Evolutionary conservation across 1,140 invertebrate genomes (phyloP).

Genomic region (Drosophila santomea): DNA sequence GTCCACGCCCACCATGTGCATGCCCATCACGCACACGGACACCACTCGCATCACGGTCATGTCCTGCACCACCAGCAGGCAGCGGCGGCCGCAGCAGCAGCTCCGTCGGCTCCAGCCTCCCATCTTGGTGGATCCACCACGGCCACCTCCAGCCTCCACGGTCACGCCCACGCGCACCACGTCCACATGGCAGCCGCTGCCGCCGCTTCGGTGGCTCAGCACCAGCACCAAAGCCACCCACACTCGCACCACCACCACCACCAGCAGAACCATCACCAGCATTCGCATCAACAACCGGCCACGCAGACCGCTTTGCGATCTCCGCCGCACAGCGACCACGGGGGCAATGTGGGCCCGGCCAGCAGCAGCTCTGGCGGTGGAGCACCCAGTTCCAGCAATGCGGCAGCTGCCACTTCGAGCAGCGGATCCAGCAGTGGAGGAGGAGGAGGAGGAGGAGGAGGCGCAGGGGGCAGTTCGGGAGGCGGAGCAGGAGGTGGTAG

Average conservation of each 20-base stretch:
- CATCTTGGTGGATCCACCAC: conserved; percentile 54
- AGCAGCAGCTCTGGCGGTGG: conserved; percentile 56
- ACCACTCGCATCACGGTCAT: conserved; percentile 62
- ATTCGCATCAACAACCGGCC: conserved; percentile 70
- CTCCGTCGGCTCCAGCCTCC: conserved; percentile 37
- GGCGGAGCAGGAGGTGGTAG: conserved; percentile 20
- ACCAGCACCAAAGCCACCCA: conserved; percentile 74
- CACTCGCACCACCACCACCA: conserved; percentile 52
- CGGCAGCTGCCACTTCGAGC: conserved; percentile 80
- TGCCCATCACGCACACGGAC: conserved; percentile 45
- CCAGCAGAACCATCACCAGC: conserved; percentile 21
- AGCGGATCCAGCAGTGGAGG: conserved; percentile 67
- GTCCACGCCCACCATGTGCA: conserved; percentile 50
- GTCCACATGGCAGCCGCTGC: conserved; percentile 67
- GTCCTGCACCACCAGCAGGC: conserved; percentile 64
- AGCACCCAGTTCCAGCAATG: conserved; percentile 73
- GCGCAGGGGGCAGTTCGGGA: conserved; percentile 2
- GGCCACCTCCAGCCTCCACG: conserved; percentile 38
- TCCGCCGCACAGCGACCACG: conserved; percentile 69
- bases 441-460: conserved; percentile 5
- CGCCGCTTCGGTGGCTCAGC: conserved; percentile 55
- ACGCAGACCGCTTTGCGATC: conserved; percentile 60
- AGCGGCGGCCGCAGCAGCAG: conserved; percentile 23
- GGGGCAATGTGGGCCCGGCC: conserved; percentile 53
- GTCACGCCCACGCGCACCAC: conserved; percentile 62